Percentiles rank a stretch among this genome's conserved stretches.
These are phyloP conservation scores for Pseudomugil gertrudae DNA, from an alignment of 2,797 vertebrate species.

Conservation along the genomic window DNA sequence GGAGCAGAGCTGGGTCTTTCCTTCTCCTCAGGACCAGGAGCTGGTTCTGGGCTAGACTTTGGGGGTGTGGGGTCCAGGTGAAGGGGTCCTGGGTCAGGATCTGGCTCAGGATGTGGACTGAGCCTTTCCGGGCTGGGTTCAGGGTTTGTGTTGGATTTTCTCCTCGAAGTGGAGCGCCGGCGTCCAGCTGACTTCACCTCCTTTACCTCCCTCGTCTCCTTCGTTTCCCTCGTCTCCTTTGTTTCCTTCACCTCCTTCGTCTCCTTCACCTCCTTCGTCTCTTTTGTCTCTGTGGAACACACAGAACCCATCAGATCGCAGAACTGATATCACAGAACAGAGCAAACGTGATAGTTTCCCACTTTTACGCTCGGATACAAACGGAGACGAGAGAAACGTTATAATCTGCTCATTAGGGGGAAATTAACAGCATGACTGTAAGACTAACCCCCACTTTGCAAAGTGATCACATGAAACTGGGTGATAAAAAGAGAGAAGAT, in stretches of 20 bases:
- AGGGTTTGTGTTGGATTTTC: constrained; percentile 48
- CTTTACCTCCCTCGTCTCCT: neutral
- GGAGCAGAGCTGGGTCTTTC: constrained; percentile 8
- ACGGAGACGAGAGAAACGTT: too few relatives aligned
- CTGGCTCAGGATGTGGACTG: constrained; percentile 8
- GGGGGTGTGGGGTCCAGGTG: neutral
- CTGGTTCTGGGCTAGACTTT: constrained; percentile 9
- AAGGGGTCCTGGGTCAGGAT: neutral
- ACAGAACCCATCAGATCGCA: neutral
- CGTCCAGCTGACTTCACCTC: constrained; percentile 68
- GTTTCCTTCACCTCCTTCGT: constrained; percentile 7
- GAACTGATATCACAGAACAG: neutral
- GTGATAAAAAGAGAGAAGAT: too few relatives aligned
- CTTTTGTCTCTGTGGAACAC: constrained; percentile 36
- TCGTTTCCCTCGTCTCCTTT: constrained; percentile 51
- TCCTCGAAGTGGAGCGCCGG: constrained; percentile 60
- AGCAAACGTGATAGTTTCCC: neutral
- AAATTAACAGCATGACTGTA: too few relatives aligned
- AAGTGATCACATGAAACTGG: too few relatives aligned
- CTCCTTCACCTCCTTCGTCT: neutral
- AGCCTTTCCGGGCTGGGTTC: constrained; percentile 1
- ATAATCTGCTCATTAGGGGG: too few relatives aligned
- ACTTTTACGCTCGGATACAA: too few relatives aligned
- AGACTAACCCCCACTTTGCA: too few relatives aligned
- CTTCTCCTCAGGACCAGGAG: constrained; percentile 7